Evolutionary conservation across 2,888 invertebrate species (phyloP).

Genomic region (Amphipyra tragopoginis): DNA sequence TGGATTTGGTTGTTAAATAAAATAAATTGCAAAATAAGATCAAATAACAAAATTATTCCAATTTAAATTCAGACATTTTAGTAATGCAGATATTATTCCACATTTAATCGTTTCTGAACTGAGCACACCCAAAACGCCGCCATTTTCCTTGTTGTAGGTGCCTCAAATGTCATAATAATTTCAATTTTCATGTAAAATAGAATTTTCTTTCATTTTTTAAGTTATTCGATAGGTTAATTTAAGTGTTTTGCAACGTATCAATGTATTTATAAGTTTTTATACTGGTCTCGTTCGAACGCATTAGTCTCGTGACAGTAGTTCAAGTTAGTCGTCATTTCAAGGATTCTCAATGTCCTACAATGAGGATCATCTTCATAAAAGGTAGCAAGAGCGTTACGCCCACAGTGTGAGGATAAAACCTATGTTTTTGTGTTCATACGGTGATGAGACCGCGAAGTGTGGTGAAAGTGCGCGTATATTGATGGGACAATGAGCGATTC

Average conservation of each 20-base stretch:
- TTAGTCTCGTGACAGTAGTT: slow-evolving; percentile 70
- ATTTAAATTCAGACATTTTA: too few relatives aligned
- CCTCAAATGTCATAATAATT: slow-evolving; percentile 90
- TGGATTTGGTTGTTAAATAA: background rate
- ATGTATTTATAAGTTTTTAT: slow-evolving; percentile 68
- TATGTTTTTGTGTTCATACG: slow-evolving; percentile 64
- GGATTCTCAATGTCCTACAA: slow-evolving; percentile 85
- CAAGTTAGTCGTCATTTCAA: slow-evolving; percentile 82
- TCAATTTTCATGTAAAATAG: slow-evolving; percentile 81
- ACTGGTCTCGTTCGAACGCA: slow-evolving; percentile 60
- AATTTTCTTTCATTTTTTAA: slow-evolving; percentile 85
- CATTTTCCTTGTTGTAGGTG: slow-evolving; percentile 90
- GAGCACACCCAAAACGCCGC: slow-evolving; percentile 73
- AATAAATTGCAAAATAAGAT: background rate
- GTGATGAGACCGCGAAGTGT: slow-evolving; percentile 68
- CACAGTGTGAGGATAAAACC: slow-evolving; percentile 69
- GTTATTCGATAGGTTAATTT: slow-evolving; percentile 76
- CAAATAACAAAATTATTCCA: too few relatives aligned
- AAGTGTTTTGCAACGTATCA: slow-evolving; percentile 66
- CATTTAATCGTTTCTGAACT: slow-evolving; percentile 47
- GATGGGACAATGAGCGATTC: slow-evolving; percentile 87
- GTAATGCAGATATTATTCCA: background rate
- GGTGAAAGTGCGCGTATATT: slow-evolving; percentile 66
- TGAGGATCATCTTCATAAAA: slow-evolving; percentile 84
- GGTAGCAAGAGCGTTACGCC: slow-evolving; percentile 81